phyloP scores from a whole-genome alignment of 2,888 invertebrate genomes.

The Neuroscelio doddi region DNA sequence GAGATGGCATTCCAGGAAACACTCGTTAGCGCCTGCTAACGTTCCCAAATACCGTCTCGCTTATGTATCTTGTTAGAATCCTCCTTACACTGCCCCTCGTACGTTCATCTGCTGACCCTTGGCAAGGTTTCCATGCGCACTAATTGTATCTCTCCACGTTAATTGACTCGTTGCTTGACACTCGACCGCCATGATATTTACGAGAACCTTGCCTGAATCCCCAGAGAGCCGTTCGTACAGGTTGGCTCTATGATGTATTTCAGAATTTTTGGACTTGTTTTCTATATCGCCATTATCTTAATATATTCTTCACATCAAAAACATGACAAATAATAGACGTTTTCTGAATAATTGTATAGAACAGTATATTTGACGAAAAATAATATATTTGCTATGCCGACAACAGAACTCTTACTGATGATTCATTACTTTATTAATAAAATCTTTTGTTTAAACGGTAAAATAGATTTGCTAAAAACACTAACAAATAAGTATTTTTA shows the following conservation, averaged over 20 bases:
- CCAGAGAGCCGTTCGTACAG: constrained; percentile 32
- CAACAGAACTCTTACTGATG: no score
- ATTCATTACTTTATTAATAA: no score
- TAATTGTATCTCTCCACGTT: constrained; percentile 54
- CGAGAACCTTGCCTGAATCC: constrained; percentile 35
- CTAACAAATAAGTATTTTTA: no score
- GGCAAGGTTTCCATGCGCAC: constrained; percentile 41
- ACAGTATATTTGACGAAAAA: no score
- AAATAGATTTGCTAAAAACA: no score
- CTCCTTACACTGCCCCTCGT: constrained; percentile 29
- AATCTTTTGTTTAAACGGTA: no score
- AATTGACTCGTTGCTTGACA: constrained; percentile 56
- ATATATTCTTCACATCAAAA: no score
- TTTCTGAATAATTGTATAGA: no score
- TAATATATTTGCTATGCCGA: no score
- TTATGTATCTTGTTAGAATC: constrained; percentile 43
- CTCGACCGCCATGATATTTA: constrained; percentile 24
- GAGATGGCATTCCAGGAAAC: constrained; percentile 51
- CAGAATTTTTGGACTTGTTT: not conserved
- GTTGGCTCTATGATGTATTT: not conserved
- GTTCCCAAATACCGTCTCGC: constrained; percentile 48
- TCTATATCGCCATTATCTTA: no score
- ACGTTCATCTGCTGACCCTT: constrained; percentile 38
- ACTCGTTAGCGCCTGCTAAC: constrained; percentile 65
- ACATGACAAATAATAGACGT: no score